Evolutionary conservation across 2,888 invertebrate genomes (phyloP), one percentile per base, ranked within the genome.

Genomic region (Sinotaia quadrata): DNA sequence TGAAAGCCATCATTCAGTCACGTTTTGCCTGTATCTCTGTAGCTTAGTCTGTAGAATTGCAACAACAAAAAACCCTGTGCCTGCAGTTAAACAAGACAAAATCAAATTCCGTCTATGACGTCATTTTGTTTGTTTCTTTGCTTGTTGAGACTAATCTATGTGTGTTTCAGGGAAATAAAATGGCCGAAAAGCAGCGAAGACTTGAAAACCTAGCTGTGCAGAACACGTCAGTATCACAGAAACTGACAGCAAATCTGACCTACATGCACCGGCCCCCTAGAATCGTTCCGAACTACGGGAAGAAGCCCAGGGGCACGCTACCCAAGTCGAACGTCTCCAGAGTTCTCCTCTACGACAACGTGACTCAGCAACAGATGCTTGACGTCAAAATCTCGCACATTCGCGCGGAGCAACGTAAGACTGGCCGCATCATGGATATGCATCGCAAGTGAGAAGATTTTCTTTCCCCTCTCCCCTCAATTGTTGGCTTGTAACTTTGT

Each of bases 271-370:
- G 77, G 4, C 83, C 82, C 0, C 84, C 84, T 1, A 62, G 72
- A 5, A 84, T 84, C 29, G 71, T 79, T 71, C 84, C 84, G 18
- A 84, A 84, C 75, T 83, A 82, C 68, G 84, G 84, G 15, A 80
- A 76, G 52, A 68, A 57, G 59, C 75, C 74, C 5, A 71, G 62
- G 34, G 68, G 69, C 8, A 62, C 74, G n/a, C 72, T 78, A 34
- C 82, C 81, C n/a, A 84, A 84, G 63, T 78, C 84, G 0, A 83
- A 78, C 36, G 59, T 85, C 10, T 78, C 82, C 1, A 74, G 82
- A 15, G 85, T 85, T 2, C 71, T 85, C 21, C 76, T 84, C 2
- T 84, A 84, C 65, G 85, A 85, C 72, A 85, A 85, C 61, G 80
- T 82, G 0, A 84, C 83, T 8, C 84, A 84, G 68, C 82, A 84